Conservation (phyloP, 2,113 vertebrate genomes). For the Ciconia maguari region DNA sequence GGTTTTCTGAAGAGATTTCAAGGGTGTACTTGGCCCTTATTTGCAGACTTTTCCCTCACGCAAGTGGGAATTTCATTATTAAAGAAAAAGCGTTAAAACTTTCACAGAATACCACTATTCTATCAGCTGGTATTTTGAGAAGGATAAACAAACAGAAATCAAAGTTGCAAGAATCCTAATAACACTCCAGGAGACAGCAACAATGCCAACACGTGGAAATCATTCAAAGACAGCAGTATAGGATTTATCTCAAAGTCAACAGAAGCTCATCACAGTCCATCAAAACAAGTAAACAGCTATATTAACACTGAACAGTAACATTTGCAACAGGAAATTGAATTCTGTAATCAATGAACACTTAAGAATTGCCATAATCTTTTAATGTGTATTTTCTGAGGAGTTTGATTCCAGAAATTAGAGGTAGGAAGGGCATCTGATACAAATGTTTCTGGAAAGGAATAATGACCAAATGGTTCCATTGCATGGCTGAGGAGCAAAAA, state of each 20-base stretch:
- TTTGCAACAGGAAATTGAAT: conserved; percentile 45
- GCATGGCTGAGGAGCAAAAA: background rate
- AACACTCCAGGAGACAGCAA: conserved; percentile 12
- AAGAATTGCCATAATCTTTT: background rate
- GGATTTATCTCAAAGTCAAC: conserved; percentile 54
- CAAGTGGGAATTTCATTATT: background rate
- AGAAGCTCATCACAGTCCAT: conserved; percentile 17
- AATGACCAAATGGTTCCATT: conserved; percentile 62
- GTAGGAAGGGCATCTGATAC: conserved; percentile 32
- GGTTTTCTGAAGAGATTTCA: background rate
- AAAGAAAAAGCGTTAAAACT: background rate
- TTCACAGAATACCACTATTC: background rate
- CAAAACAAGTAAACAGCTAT: background rate
- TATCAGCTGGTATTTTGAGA: background rate
- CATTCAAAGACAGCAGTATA: background rate
- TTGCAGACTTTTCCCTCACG: background rate
- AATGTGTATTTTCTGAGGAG: conserved; percentile 37
- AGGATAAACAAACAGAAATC: conserved; percentile 26
- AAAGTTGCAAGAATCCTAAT: conserved; percentile 3
- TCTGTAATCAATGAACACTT: conserved; percentile 58
- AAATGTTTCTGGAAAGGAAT: conserved; percentile 54
- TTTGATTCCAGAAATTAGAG: conserved; percentile 28
- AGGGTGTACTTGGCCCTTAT: background rate
- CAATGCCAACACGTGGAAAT: background rate
- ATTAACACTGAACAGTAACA: conserved; percentile 21